Base-by-base conservation (phyloP, 1,140 invertebrate species). In the Drosophila tristis region DNA sequence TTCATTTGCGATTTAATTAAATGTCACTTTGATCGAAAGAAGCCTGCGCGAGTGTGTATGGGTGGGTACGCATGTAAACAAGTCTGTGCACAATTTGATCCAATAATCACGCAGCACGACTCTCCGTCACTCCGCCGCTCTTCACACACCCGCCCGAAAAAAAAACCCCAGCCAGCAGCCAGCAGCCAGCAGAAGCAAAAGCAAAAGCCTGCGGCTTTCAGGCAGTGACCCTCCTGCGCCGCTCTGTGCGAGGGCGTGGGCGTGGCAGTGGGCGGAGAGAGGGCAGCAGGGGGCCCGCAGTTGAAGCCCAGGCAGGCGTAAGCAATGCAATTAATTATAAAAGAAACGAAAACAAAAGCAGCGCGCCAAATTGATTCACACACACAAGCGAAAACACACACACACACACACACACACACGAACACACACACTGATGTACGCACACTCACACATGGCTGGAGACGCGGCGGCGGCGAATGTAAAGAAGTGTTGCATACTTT, bases 311-410 rank as follows among this genome's bases (percentile, higher is more conserved):
- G 59, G 78, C 74, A 81, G 67, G 74, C 82, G 82, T 81, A 68
- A 86, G 82, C 82, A 86, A 86, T 86, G 82, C 82, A 86, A 86
- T 86, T 86, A 86, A 87, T 87, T 87, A 81, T 85, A 87, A 87
- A 86, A 78, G 71, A 86, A 86, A 87, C 59, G 65, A 87, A 86
- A 86, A 87, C 78, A 86, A 86, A 86, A 87, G 82, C 80, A 82
- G 77, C 65, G 71, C 64, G 60, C 71, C 60, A 82, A 82, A 82
- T 84, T 84, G 75, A 84, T 76, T 85, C 76, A 25, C 47, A 9
- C 48, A 51, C 63, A 61, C 43, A 64, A 39, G 50, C 25, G 23
- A 20, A 55, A 31, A 23, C 53, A 42, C 48, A 44, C 23, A 45
- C 23, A 58, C 44, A 25, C 53, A 44, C 48, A 44, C 23, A 49